A percentile compares a stretch with the other conserved stretches of the same genome.
Conservation (phyloP, 2,113 vertebrate genomes). For the Leuciscus idus region DNA sequence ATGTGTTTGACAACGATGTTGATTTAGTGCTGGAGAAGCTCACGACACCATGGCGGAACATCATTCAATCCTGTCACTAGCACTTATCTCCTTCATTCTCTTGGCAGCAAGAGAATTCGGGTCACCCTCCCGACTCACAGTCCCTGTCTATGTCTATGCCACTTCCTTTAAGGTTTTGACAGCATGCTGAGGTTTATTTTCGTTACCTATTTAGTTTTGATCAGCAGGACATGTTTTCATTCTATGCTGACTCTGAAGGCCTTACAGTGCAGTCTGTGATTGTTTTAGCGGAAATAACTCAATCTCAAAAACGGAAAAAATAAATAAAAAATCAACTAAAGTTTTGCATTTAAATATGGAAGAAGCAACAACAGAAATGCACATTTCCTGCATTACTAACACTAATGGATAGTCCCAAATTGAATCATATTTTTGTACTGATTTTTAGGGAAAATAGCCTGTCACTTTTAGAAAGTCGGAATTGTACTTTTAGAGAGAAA, state of each 20-base stretch:
- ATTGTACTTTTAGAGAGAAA: neutral
- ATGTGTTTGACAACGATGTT: conserved; percentile 87
- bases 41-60: conserved; percentile 82
- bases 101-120: conserved; percentile 83
- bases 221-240: neutral
- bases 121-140: conserved; percentile 67
- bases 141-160: conserved; percentile 20
- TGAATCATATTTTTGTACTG: neutral
- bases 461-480: neutral
- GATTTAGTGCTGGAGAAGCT: conserved; percentile 83
- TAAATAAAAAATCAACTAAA: neutral
- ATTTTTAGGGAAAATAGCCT: neutral
- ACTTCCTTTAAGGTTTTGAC: conserved; percentile 27
- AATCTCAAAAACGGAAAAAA: neutral
- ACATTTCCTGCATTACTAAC: neutral
- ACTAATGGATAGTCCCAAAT: neutral
- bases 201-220: neutral
- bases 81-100: conserved; percentile 92
- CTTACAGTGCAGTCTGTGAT: neutral
- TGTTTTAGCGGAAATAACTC: neutral
- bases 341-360: neutral
- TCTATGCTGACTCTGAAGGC: neutral
- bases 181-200: neutral
- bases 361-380: conserved; percentile 4
- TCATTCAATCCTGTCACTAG: conserved; percentile 94